Conservation (phyloP, 2,797 vertebrate species). For the Pseudotriccus pelzelni region DNA sequence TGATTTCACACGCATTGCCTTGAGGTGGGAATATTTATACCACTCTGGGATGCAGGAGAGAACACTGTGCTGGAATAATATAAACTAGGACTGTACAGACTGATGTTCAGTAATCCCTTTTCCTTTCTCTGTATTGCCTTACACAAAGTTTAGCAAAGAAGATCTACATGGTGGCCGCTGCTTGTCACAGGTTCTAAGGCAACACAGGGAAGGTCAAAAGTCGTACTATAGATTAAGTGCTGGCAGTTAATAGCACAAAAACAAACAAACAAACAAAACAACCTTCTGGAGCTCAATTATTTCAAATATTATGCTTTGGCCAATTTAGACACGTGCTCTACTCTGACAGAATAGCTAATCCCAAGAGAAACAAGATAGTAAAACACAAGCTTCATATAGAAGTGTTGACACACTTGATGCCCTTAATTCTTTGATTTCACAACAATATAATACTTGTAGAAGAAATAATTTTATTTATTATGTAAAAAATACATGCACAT, state of each 20-base stretch:
- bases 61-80: background rate
- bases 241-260: background rate
- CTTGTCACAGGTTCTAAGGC: background rate
- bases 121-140: background rate
- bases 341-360: background rate
- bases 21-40: background rate
- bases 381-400: background rate
- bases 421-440: background rate
- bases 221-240: background rate
- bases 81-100: background rate
- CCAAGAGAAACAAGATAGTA: background rate
- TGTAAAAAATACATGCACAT: background rate
- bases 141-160: background rate
- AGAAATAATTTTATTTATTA: background rate
- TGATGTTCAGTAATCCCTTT: background rate
- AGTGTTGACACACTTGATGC: background rate
- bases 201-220: background rate
- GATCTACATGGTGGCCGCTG: background rate
- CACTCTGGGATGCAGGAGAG: background rate
- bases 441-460: accelerated
- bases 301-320: background rate
- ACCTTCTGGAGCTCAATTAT: background rate
- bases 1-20: background rate
- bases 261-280: too few species aligned
- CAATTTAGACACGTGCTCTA: accelerated